Evolutionary conservation across 53 echinoderm and acorn worm species (phyloP).

Genomic region (Stichopus horrens): DNA sequence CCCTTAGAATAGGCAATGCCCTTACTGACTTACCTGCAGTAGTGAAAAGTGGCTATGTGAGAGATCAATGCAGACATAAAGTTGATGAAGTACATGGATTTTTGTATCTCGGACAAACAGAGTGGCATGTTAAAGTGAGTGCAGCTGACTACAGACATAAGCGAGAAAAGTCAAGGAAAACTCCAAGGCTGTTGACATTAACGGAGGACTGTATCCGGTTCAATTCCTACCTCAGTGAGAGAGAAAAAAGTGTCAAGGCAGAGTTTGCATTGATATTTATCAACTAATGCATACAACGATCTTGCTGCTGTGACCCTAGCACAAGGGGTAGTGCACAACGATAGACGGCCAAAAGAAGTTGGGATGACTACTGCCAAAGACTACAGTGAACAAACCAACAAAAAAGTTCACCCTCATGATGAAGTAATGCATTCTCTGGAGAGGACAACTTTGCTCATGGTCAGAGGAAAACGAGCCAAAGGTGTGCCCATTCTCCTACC

Average conservation of each 20-base stretch:
- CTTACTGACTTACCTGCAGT: conserved; percentile 47
- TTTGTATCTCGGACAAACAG: conserved; percentile 43
- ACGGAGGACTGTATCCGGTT: conserved; percentile 61
- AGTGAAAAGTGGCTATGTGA: conserved; percentile 41
- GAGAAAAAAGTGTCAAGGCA: conserved; percentile 26
- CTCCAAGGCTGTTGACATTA: conserved; percentile 53
- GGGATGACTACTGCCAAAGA: conserved; percentile 25
- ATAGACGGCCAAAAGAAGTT: conserved; percentile 26
- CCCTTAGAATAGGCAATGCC: conserved; percentile 48
- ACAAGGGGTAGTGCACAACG: conserved; percentile 35
- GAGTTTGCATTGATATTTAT: not conserved
- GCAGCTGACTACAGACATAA: conserved; percentile 53
- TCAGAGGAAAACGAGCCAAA: conserved; percentile 49
- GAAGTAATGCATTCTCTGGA: conserved; percentile 11
- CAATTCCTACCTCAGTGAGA: conserved; percentile 25
- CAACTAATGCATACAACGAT: not conserved
- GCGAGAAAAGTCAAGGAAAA: conserved; percentile 46
- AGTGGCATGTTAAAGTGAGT: conserved; percentile 48
- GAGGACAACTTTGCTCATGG: conserved; percentile 40
- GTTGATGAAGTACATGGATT: conserved; percentile 51
- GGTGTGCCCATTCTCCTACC: conserved; percentile 49
- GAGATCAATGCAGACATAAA: not conserved
- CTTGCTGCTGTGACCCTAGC: not conserved
- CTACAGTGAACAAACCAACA: not conserved
- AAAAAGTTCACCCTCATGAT: not conserved